These are phyloP conservation scores for Trachelipus rathkii DNA, from an alignment of 1,140 invertebrate genomes.

Conservation along the genomic window DNA sequence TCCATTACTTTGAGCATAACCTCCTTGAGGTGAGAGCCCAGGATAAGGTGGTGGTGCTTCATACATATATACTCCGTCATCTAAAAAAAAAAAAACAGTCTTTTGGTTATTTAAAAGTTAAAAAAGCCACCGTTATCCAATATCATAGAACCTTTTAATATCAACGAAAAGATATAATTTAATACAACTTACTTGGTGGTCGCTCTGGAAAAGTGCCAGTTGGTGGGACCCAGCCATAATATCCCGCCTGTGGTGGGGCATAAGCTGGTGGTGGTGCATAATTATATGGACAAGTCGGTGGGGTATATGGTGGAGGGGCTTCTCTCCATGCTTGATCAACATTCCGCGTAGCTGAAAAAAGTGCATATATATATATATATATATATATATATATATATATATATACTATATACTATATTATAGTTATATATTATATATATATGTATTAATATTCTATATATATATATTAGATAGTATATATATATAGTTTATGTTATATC, in stretches of 20 bases:
- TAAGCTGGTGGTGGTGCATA: slow-evolving; percentile 88
- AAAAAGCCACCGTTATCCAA: no score
- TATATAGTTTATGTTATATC: no score
- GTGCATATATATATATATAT: slow-evolving; percentile 18
- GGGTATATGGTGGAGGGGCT: slow-evolving; percentile 78
- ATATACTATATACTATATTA: no score
- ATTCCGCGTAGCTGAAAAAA: slow-evolving; percentile 50
- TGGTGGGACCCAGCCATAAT: slow-evolving; percentile 90
- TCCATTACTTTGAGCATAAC: neutral
- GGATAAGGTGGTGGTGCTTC: slow-evolving; percentile 93
- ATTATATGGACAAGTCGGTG: slow-evolving; percentile 74
- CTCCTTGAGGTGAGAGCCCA: neutral
- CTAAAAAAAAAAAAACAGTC: slow-evolving; percentile 52
- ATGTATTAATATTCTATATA: slow-evolving; percentile 31
- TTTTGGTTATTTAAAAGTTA: no score
- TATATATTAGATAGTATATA: neutral
- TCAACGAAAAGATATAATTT: neutral
- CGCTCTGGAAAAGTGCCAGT: slow-evolving; percentile 65
- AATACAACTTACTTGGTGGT: slow-evolving; percentile 55
- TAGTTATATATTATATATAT: slow-evolving; percentile 16
- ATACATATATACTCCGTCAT: slow-evolving; percentile 82
- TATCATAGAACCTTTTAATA: no score
- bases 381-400: no score
- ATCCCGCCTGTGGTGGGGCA: slow-evolving; percentile 67
- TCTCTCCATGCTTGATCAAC: slow-evolving; percentile 57